Conservation (phyloP, 2,797 vertebrate genomes). For the Tympanoctomys barrerae region DNA sequence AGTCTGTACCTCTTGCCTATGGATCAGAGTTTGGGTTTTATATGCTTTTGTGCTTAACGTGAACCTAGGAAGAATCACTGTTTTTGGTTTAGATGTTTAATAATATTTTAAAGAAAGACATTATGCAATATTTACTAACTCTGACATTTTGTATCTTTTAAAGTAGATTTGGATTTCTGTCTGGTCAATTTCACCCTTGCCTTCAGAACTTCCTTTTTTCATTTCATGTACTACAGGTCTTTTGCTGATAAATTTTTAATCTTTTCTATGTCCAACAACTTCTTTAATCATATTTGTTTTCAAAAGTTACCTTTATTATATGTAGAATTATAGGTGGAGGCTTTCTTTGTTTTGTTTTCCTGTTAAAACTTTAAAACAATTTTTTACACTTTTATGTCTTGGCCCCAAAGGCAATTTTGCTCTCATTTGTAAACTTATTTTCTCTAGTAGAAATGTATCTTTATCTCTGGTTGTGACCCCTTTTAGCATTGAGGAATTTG, state of each 20-base stretch:
- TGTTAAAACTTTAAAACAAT: not conserved
- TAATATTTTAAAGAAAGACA: not conserved
- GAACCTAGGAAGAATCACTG: not conserved
- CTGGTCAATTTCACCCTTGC: not conserved
- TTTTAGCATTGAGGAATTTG: not conserved
- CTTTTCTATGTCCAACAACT: not conserved
- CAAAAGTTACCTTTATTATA: not conserved
- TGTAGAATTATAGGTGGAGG: not conserved
- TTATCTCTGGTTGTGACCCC: not conserved
- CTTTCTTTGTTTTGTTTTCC: not conserved
- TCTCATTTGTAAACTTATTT: not conserved
- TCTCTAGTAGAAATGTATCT: not conserved
- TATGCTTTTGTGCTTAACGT: not conserved
- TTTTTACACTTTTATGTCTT: not conserved
- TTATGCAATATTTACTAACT: not conserved
- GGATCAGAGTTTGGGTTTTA: not conserved
- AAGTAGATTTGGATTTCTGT: not conserved
- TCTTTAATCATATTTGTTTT: not conserved
- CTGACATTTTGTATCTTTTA: not conserved
- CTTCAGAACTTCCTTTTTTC: not conserved
- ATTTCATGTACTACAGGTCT: not conserved
- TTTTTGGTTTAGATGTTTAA: not conserved
- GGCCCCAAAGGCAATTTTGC: not conserved
- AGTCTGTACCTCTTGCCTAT: not conserved
- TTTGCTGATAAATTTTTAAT: not conserved